Base-by-base conservation (phyloP, 2,797 vertebrate species). In the Fistularia tabacaria region DNA sequence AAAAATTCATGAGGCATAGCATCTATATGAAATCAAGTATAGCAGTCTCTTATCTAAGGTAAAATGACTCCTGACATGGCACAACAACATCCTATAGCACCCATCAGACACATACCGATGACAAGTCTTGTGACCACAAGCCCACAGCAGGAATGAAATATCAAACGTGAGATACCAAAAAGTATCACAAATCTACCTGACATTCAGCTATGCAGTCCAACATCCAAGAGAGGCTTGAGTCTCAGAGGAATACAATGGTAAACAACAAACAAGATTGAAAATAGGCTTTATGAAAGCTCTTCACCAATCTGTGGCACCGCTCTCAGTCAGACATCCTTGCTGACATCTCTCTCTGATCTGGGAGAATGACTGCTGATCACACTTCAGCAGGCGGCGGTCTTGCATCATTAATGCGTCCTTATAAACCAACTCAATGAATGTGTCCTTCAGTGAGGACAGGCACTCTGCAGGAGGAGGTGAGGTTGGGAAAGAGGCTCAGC, bases 181-280 rank as follows among this genome's bases (percentile, higher is more conserved):
- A 72, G 57, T 53, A 40, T 48, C 39, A 46, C 15, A 69, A 73
- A 75, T 54, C 2, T 87, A 90, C 89, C 88, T 90, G 80, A 62
- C 54, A 62, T 74, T 74, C 74, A 74, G 79, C 75, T 62, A 71
- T 62, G 55, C 79, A 60, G 74, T 70, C 77, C 77, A 80, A 71
- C 85, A 76, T 86, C 80, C 55, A 41, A 79, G 63, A 67, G 69
- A 55, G 44, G 71, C 64, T 38, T 1, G 7, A 65, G 56, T 56
- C 55, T 74, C 69, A 53, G 51, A 49, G 51, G 43, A 60, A 38
- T 51, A 50, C 37, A 49, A n/a, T 38, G 36, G 12, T 47, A 59
- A 49, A 42, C 46, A 49, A 57, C 38, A 55, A 47, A 49, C 54
- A 39, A 66, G 48, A 63, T 54, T 56, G 51, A 75, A 70, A 75